phyloP scores from a whole-genome alignment of 2,113 vertebrate genomes.

The Periophthalmodon schlosseri region DNA sequence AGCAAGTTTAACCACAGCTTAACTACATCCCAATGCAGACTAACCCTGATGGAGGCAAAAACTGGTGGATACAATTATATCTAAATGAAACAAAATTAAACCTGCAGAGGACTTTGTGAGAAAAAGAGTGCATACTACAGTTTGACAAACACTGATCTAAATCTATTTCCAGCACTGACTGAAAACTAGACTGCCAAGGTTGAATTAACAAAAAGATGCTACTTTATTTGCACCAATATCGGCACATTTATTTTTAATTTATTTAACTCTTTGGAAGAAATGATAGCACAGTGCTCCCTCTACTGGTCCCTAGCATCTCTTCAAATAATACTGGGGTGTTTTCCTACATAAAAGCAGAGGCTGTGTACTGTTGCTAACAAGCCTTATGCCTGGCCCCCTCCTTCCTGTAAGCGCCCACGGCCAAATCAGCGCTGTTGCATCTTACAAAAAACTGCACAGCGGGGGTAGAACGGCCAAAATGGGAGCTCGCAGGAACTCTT shows the following conservation, averaged over 20 bases:
- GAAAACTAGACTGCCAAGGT: neutral
- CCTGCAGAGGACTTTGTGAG: neutral
- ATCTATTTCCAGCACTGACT: constrained; percentile 1
- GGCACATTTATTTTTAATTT: neutral
- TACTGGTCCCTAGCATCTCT: constrained; percentile 11
- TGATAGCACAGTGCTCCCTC: neutral
- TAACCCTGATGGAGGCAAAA: neutral
- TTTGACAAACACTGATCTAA: neutral
- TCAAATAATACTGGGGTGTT: constrained; percentile 18
- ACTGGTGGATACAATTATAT: neutral
- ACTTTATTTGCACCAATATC: neutral
- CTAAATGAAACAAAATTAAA: neutral
- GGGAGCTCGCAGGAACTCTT: constrained; percentile 53
- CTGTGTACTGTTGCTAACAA: constrained; percentile 39
- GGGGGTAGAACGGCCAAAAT: constrained; percentile 51
- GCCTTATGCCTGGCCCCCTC: constrained; percentile 21
- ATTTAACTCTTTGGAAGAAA: constrained; percentile 11
- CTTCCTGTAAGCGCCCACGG: constrained; percentile 40
- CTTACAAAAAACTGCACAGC: constrained; percentile 62
- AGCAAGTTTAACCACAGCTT: neutral
- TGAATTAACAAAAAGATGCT: neutral
- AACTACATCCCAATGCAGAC: too few relatives aligned
- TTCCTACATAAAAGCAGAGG: constrained; percentile 31
- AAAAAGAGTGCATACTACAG: neutral
- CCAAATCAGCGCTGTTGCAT: constrained; percentile 61